Conservation (phyloP, 2,888 invertebrate species). For the Lepidocyrtoides sp. region DNA sequence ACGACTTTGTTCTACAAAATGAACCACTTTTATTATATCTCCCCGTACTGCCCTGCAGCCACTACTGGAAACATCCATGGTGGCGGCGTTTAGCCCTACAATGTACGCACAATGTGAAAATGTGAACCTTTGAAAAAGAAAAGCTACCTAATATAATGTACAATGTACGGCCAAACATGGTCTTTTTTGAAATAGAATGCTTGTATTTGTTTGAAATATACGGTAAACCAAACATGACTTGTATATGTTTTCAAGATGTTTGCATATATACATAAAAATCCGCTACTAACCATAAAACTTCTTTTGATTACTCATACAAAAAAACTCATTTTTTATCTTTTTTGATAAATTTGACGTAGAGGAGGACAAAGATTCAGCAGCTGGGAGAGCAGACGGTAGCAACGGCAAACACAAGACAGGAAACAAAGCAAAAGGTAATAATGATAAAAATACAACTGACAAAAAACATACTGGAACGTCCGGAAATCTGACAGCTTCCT, state of each 20-base stretch:
- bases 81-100: not conserved
- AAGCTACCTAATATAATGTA: not conserved
- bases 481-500: conserved; percentile 73
- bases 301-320: not conserved
- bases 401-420: conserved; percentile 15
- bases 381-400: not conserved
- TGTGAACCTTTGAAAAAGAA: not conserved
- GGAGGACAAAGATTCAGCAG: conserved; percentile 36
- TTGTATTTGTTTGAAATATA: no score
- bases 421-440: conserved; percentile 25
- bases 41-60: not conserved
- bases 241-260: no score
- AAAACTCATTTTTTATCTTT: conserved; percentile 45
- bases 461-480: conserved; percentile 34
- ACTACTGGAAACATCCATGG: not conserved
- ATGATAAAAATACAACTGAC: conserved; percentile 49
- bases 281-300: not conserved
- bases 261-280: no score
- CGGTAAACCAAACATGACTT: no score
- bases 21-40: conserved; percentile 6
- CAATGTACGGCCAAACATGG: not conserved
- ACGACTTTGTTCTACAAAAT: conserved; percentile 14
- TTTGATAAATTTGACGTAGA: conserved; percentile 67
- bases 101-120: not conserved
- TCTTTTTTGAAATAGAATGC: no score